Conservation (phyloP, 2,113 vertebrate species). For the Solenodon paradoxus region DNA sequence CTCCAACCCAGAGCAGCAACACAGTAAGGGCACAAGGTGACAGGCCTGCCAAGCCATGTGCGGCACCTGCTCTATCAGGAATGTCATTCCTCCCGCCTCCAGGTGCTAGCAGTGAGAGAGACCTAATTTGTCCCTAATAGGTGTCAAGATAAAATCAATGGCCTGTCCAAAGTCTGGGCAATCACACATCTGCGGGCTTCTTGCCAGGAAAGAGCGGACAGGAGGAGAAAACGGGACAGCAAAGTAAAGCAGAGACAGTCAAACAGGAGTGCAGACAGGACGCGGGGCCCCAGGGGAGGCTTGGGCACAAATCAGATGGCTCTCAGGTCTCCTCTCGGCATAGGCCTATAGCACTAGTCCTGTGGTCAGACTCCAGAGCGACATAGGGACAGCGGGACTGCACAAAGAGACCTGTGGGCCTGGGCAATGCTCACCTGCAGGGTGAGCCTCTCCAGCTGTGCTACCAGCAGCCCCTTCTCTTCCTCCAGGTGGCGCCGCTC, state of each 20-base stretch:
- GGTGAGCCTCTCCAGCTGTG: conserved; percentile 90
- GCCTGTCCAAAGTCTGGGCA: conserved; percentile 67
- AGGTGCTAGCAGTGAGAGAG: conserved; percentile 66
- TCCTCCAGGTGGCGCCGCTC: conserved; percentile 90
- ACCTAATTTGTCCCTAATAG: conserved; percentile 76
- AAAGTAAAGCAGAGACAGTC: background rate
- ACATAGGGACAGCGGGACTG: too few relatives aligned
- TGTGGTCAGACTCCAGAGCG: background rate
- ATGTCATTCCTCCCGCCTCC: conserved; percentile 75
- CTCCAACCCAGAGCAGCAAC: too few relatives aligned
- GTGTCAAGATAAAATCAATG: conserved; percentile 81
- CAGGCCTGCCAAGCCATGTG: too few relatives aligned
- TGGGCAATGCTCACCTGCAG: conserved; percentile 86
- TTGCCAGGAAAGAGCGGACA: background rate
- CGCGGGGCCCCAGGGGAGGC: too few relatives aligned
- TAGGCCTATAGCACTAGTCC: too few relatives aligned
- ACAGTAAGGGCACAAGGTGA: conserved; percentile 42
- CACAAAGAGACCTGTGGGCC: too few relatives aligned
- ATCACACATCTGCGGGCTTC: conserved; percentile 62
- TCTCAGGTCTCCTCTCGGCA: too few relatives aligned
- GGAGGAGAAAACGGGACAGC: background rate
- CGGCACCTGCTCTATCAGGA: conserved; percentile 75
- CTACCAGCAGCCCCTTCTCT: conserved; percentile 89
- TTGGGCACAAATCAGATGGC: background rate
- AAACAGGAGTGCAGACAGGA: conserved; percentile 20